A percentile compares a stretch with the other conserved stretches of the same genome.
Conservation (phyloP, 2,888 invertebrate genomes). For the Flexamia atlantica region DNA sequence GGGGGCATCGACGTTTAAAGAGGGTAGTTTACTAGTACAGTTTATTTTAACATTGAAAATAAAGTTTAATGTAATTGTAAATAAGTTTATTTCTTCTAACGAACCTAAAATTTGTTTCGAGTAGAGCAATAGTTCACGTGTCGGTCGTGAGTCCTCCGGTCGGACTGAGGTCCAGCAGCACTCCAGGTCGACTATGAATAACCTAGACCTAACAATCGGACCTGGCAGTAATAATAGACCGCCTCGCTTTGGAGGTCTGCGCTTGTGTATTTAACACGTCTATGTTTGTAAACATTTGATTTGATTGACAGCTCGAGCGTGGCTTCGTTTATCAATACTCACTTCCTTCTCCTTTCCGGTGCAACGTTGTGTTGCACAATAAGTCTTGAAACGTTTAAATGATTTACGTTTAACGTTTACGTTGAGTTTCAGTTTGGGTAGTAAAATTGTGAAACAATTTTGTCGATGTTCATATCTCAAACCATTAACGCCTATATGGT, state of each 20-base stretch:
- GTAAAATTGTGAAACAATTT: no score
- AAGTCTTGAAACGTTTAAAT: not conserved
- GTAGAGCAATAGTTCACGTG: not conserved
- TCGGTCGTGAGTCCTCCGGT: not conserved
- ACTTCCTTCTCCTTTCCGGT: not conserved
- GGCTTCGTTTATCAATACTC: not conserved
- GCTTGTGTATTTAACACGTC: conserved; percentile 15
- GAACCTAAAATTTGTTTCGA: no score
- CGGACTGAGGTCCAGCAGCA: not conserved
- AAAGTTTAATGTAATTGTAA: no score
- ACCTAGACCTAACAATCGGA: conserved; percentile 25
- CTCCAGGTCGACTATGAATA: conserved; percentile 24
- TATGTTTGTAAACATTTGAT: conserved; percentile 41
- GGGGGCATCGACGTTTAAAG: no score
- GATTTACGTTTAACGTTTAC: no score
- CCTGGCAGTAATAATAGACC: conserved; percentile 40
- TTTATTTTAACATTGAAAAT: no score
- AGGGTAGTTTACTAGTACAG: no score
- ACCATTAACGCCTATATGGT: no score
- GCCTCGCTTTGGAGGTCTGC: conserved; percentile 29
- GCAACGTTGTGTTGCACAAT: not conserved
- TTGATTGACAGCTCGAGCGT: conserved; percentile 26
- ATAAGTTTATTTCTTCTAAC: no score
- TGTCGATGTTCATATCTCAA: no score
- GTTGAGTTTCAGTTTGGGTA: no score